Evolutionary conservation across 2,888 invertebrate species (phyloP).

Genomic region (Hypselothyrea guttata): DNA sequence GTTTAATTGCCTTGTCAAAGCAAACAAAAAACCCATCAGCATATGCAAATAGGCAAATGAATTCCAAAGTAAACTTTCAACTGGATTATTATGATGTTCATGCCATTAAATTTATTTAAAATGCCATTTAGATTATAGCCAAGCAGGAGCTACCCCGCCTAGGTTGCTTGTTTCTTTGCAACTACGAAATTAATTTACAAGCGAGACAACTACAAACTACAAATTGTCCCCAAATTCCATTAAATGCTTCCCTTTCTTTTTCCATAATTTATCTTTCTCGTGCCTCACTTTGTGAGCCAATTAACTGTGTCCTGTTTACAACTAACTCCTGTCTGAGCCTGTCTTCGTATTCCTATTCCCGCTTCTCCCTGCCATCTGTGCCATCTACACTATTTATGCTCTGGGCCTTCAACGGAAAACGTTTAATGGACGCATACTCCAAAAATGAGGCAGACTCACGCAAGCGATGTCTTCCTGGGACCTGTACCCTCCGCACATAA

Average conservation of each 20-base stretch:
- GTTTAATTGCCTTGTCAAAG: conserved; percentile 8
- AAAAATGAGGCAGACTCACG: conserved; percentile 50
- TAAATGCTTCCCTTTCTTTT: not conserved
- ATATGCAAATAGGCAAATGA: not conserved
- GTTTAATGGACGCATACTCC: conserved; percentile 41
- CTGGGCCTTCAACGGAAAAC: conserved; percentile 41
- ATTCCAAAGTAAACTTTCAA: conserved; percentile 3
- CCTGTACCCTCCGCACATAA: conserved; percentile 26
- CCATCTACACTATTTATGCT: conserved; percentile 34
- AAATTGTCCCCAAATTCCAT: not conserved
- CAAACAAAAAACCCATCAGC: conserved; percentile 5
- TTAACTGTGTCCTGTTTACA: conserved; percentile 27
- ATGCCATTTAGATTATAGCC: not conserved
- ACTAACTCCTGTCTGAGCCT: not conserved
- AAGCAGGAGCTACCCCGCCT: too few relatives aligned
- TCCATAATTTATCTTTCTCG: not conserved
- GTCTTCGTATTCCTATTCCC: too few relatives aligned
- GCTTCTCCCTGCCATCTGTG: not conserved
- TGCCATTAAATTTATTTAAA: not conserved
- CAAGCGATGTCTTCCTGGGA: conserved; percentile 32
- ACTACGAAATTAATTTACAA: not conserved
- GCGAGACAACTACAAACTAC: not conserved
- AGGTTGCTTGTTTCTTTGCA: too few relatives aligned
- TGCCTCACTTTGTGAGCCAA: conserved; percentile 16
- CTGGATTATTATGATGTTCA: not conserved